phyloP scores from a whole-genome alignment of 2,888 invertebrate genomes.

The Drosophila melanocephala region DNA sequence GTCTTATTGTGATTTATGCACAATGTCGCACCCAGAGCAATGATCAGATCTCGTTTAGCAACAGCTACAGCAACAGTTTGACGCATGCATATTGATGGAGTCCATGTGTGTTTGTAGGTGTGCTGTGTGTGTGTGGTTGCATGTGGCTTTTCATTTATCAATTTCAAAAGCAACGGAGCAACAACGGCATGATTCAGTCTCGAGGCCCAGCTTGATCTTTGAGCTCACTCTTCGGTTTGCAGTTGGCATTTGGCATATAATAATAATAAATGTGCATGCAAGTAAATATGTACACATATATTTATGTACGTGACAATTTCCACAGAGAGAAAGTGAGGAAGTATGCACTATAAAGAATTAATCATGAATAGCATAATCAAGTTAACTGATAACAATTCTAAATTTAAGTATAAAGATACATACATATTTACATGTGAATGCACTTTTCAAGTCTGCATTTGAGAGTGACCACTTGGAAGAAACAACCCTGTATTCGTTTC shows the following conservation, averaged over 20 bases:
- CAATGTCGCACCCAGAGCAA: constrained; percentile 41
- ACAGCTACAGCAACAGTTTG: constrained; percentile 27
- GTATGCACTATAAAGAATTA: constrained; percentile 12
- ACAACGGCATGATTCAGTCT: constrained; percentile 61
- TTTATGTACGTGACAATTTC: constrained; percentile 36
- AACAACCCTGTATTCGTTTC: constrained; percentile 38
- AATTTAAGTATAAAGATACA: background rate
- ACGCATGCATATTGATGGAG: constrained; percentile 49
- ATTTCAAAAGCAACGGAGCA: constrained; percentile 52
- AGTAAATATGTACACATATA: background rate
- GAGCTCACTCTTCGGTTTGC: constrained; percentile 25
- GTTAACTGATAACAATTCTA: constrained; percentile 20
- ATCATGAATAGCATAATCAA: constrained; percentile 31
- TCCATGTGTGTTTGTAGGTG: background rate
- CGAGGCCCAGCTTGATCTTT: constrained; percentile 26
- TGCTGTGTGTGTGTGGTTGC: constrained; percentile 23
- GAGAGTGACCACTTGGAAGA: constrained; percentile 27
- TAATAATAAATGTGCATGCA: constrained; percentile 1
- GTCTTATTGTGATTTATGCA: constrained; percentile 51
- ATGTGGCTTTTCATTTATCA: constrained; percentile 59
- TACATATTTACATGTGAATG: background rate
- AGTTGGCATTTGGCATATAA: constrained; percentile 32
- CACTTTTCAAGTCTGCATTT: constrained; percentile 9
- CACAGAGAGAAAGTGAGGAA: constrained; percentile 21
- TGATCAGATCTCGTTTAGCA: constrained; percentile 19